These are phyloP conservation scores for Gallinago stenura DNA, from an alignment of 2,797 vertebrate genomes.

Conservation along the genomic window DNA sequence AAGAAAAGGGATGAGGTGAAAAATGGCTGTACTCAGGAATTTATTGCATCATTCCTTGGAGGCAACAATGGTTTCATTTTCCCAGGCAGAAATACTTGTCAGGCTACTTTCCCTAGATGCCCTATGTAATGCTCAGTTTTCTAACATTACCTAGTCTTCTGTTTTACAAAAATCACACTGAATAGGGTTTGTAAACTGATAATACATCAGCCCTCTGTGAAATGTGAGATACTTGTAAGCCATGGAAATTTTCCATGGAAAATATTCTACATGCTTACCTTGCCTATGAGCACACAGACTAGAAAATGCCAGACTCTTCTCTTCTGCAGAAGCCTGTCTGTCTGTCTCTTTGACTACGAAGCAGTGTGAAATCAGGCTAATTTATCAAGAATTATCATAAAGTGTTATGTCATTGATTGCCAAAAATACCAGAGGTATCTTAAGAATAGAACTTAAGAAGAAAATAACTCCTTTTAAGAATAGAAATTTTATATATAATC, in stretches of 20 bases:
- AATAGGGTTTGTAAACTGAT: not conserved
- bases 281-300: not conserved
- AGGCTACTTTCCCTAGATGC: not conserved
- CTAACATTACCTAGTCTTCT: not conserved
- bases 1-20: not conserved
- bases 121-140: not conserved
- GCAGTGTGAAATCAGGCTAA: not conserved
- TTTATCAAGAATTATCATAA: not conserved
- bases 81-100: not conserved
- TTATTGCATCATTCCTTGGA: not conserved
- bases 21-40: not conserved
- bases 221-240: not conserved
- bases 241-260: not conserved
- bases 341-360: not conserved
- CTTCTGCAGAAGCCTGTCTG: not conserved
- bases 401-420: not conserved
- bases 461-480: not conserved
- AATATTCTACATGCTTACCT: not conserved
- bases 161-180: not conserved
- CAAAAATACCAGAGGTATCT: not conserved
- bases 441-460: not conserved
- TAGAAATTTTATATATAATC: not conserved
- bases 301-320: not conserved
- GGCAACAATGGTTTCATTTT: not conserved
- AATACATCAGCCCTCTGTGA: not conserved